Percentiles rank a stretch among this genome's conserved stretches.
These are phyloP conservation scores for Dryocosmus kuriphilus DNA, from an alignment of 2,888 invertebrate genomes.

Conservation along the genomic window DNA sequence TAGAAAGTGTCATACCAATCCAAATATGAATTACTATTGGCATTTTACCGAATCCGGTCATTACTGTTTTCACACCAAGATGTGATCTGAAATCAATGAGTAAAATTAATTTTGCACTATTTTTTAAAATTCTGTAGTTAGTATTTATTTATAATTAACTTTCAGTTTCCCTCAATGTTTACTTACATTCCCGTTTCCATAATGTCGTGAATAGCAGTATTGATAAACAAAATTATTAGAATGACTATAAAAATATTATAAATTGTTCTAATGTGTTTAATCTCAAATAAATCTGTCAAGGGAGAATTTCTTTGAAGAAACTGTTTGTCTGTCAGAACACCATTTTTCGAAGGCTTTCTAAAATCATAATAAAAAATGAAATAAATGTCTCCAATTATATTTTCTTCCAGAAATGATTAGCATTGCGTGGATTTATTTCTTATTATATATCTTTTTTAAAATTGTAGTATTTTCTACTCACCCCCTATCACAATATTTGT, in stretches of 20 bases:
- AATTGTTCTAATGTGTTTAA: conserved; percentile 89
- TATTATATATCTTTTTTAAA: neutral
- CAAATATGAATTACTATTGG: conserved; percentile 81
- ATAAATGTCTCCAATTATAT: conserved; percentile 20
- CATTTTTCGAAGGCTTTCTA: conserved; percentile 59
- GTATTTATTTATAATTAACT: conserved; percentile 13
- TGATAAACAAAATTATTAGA: conserved; percentile 85
- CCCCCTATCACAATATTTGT: conserved; percentile 27
- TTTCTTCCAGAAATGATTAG: neutral
- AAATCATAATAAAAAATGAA: neutral
- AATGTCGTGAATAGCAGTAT: conserved; percentile 86
- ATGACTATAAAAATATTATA: conserved; percentile 91
- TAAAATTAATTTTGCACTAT: neutral
- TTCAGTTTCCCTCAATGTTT: conserved; percentile 34
- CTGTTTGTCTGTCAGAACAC: conserved; percentile 80
- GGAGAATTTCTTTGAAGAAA: conserved; percentile 88
- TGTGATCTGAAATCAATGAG: conserved; percentile 76
- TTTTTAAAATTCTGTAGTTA: neutral
- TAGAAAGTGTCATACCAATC: conserved; percentile 78
- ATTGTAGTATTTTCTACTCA: neutral
- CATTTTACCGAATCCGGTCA: conserved; percentile 81
- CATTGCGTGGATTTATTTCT: neutral
- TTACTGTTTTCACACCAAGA: conserved; percentile 82
- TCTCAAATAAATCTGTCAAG: conserved; percentile 88
- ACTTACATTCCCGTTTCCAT: conserved; percentile 88